Evolutionary conservation across 92 coral and sea anemone species (phyloP), one percentile per base, ranked within the genome.

Genomic region (Umimayanthus kanabou): DNA sequence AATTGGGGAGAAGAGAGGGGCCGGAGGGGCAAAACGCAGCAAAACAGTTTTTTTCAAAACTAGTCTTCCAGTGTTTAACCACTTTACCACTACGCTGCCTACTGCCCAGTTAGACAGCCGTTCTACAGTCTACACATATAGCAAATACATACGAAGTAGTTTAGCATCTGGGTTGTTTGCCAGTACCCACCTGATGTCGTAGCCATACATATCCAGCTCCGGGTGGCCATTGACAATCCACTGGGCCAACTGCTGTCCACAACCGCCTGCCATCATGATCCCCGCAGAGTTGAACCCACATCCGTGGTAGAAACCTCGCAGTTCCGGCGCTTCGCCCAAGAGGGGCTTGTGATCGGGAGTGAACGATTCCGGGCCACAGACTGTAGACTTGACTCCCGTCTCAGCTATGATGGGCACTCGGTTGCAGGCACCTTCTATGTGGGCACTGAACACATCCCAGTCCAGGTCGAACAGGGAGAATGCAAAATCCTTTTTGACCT

Each of bases 301-400:
- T 23, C 99, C 99, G 75, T 93, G 96, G 87, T 91, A 97, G 87
- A 93, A 97, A 13, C 99, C 99, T 69, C 95, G 94, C 29, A 96
- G 90, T 72, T 97, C 99, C 3, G 99, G 99, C 26, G 88, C 94
- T 86, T 97, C 99, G 7, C 99, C 99, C 94, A 97, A 80, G 80
- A 97, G 93, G 42, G 99, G 99, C 28, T 97, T 97, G 87, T 97
- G 99, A 77, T 97, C 99, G 26, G 99, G 93, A 16, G 99, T 97
- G 80, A 97, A 97, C 47, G 99, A 97, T 82, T 97, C 99, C 37
- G 99, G 99, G 42, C 99, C 99, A 91, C 99, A 97, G 15, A 97
- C 98, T 11, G 99, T 97, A 39, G 99, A 97, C 84, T 97, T 97
- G 33, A 97, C 96, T 5, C 99, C 99, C 14, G 99, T 97, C 79